These are phyloP conservation scores for Phodopus roborovskii DNA, from an alignment of 2,113 vertebrate genomes.

Conservation along the genomic window DNA sequence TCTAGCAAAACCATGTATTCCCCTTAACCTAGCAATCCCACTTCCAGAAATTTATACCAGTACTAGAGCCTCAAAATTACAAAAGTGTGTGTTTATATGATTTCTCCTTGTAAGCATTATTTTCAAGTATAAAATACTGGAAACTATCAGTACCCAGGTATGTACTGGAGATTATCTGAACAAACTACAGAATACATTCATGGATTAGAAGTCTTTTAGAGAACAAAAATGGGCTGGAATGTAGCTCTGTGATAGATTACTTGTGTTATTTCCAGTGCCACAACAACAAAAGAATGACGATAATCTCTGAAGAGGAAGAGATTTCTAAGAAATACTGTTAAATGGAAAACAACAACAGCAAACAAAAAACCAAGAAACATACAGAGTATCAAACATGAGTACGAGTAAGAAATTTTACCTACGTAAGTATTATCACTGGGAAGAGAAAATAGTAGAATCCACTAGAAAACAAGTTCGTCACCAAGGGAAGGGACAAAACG, in stretches of 20 bases:
- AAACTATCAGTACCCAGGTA: not conserved
- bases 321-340: constrained; percentile 14
- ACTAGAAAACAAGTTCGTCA: constrained; percentile 1
- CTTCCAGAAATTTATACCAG: constrained; percentile 16
- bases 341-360: not conserved
- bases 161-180: not conserved
- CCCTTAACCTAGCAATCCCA: constrained; percentile 25
- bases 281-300: not conserved
- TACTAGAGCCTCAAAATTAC: not conserved
- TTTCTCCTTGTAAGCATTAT: not conserved
- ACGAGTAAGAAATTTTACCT: not conserved
- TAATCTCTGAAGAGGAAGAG: not conserved
- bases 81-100: not conserved
- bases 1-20: not conserved
- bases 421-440: not conserved
- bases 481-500: not conserved
- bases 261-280: not conserved
- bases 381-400: not conserved
- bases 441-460: not conserved
- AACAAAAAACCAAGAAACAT: not conserved
- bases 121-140: not conserved
- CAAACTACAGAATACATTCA: not conserved
- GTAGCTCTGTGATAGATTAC: not conserved
- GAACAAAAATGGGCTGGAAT: not conserved
- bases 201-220: not conserved